Conservation (phyloP, 2,888 invertebrate genomes). For the Plebejus anna region DNA sequence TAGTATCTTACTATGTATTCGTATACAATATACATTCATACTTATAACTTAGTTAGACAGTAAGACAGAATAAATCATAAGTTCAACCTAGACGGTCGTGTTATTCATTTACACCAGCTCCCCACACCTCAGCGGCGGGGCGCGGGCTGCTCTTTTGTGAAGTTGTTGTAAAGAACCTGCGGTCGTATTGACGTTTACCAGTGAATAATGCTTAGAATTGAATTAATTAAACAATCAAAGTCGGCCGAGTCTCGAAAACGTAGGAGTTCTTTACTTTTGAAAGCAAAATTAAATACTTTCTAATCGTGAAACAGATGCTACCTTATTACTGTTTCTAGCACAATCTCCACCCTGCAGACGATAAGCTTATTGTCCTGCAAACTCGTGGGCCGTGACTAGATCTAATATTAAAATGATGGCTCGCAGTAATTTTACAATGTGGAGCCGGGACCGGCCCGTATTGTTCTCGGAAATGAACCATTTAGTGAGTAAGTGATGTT, state of each 20-base stretch:
- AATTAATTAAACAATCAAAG: background rate
- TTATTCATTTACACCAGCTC: too few species aligned
- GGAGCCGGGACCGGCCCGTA: background rate
- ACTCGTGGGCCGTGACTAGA: background rate
- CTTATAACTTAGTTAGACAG: too few species aligned
- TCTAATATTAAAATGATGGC: background rate
- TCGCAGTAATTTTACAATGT: background rate
- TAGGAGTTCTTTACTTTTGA: background rate
- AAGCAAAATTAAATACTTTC: background rate
- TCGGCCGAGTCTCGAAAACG: background rate
- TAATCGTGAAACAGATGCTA: background rate
- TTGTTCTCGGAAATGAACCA: background rate
- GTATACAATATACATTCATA: too few species aligned
- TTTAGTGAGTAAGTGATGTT: background rate
- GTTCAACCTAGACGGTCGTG: too few species aligned
- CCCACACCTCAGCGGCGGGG: too few species aligned
- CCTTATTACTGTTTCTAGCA: background rate
- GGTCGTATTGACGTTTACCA: background rate
- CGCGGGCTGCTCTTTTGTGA: background rate
- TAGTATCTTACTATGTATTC: too few species aligned
- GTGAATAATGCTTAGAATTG: conserved; percentile 1
- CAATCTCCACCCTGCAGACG: background rate
- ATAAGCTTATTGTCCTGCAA: background rate
- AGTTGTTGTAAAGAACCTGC: background rate
- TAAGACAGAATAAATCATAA: too few species aligned